These are phyloP conservation scores for Rhinichthys klamathensis DNA, from an alignment of 2,113 vertebrate genomes.

Conservation along the genomic window DNA sequence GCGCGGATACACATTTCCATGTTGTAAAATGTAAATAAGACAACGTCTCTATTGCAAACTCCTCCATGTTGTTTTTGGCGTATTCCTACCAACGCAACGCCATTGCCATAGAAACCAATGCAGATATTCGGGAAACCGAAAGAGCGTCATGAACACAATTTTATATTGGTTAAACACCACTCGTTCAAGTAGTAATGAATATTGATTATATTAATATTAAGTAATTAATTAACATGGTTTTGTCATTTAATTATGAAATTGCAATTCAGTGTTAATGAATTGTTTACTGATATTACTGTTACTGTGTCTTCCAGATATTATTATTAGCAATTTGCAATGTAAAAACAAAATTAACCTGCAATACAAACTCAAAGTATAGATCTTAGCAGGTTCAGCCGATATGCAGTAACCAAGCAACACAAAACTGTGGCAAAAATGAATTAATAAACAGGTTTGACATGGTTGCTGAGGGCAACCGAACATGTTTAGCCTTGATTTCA, in stretches of 20 bases:
- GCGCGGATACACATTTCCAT: no score
- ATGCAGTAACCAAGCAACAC: constrained; percentile 59
- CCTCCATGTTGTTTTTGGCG: no score
- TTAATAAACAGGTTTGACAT: neutral
- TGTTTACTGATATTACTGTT: neutral
- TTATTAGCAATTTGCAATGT: neutral
- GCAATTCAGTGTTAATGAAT: neutral
- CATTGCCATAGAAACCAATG: no score
- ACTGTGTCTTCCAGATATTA: no score
- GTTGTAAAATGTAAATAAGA: no score
- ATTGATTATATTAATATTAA: neutral
- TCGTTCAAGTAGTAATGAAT: no score
- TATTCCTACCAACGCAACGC: no score
- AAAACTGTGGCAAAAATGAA: constrained; percentile 38
- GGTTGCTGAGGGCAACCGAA: constrained; percentile 30
- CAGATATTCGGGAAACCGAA: no score
- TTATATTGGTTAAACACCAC: no score
- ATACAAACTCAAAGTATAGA: neutral
- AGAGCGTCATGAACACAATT: no score
- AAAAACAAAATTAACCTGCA: constrained; percentile 42
- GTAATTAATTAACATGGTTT: neutral
- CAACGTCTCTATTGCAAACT: no score
- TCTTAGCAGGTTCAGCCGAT: constrained; percentile 35
- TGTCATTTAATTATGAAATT: neutral
- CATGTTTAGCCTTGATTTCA: constrained; percentile 2